A percentile compares a stretch with the other conserved stretches of the same genome.
Evolutionary conservation across 1,140 invertebrate genomes (phyloP).

Genomic region (Euwallacea similis): DNA sequence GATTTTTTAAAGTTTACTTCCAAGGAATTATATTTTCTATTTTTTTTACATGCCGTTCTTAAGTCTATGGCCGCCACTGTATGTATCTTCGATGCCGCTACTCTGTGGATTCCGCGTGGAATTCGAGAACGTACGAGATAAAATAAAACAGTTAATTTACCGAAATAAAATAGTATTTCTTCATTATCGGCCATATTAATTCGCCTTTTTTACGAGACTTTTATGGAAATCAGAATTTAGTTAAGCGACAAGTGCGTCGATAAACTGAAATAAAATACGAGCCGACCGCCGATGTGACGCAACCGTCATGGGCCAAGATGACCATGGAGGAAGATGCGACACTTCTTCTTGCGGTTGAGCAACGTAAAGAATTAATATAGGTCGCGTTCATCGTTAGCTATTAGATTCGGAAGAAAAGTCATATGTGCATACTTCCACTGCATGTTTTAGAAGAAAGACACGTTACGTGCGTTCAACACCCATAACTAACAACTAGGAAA

Average conservation of each 20-base stretch:
- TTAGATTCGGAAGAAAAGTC: too few relatives aligned
- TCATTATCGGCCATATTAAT: constrained; percentile 39
- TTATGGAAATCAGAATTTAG: constrained; percentile 38
- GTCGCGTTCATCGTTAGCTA: too few relatives aligned
- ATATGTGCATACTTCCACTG: too few relatives aligned
- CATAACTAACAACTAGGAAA: constrained; percentile 13
- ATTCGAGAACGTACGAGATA: constrained; percentile 15
- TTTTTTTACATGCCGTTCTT: too few relatives aligned
- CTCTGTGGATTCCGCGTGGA: background rate
- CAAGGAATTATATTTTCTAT: too few relatives aligned
- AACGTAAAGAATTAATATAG: background rate
- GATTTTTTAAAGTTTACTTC: too few relatives aligned
- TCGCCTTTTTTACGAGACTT: constrained; percentile 39
- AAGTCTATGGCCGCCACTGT: too few relatives aligned
- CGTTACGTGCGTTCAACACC: constrained; percentile 3
- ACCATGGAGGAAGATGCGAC: constrained; percentile 20
- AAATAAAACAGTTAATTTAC: constrained; percentile 29
- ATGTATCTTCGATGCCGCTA: too few relatives aligned
- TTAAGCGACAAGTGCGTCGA: constrained; percentile 28
- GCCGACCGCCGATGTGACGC: constrained; percentile 21
- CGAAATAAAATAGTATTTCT: constrained; percentile 38
- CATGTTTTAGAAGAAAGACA: background rate
- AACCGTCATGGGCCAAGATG: constrained; percentile 4
- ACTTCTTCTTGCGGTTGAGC: background rate
- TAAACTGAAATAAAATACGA: constrained; percentile 36